phyloP scores from a whole-genome alignment of 2,113 vertebrate species.

The Bufo bufo region DNA sequence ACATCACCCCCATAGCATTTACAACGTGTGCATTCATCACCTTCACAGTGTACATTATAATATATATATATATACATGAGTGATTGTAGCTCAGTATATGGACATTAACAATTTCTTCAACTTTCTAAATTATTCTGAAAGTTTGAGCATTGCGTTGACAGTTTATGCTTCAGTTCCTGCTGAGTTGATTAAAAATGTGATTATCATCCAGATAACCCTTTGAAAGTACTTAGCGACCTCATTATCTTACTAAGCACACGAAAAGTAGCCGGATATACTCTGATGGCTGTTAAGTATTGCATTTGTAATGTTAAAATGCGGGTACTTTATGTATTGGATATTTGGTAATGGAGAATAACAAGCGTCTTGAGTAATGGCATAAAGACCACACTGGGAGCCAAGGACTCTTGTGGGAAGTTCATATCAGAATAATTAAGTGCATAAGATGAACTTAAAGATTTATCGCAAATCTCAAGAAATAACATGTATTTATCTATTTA shows the following conservation, averaged over 20 bases:
- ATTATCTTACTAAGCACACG: background rate
- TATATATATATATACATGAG: too few relatives aligned
- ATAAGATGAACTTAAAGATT: background rate
- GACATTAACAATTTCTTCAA: background rate
- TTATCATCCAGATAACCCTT: background rate
- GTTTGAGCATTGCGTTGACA: background rate
- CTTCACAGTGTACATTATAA: too few relatives aligned
- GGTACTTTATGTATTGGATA: background rate
- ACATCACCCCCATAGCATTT: too few relatives aligned
- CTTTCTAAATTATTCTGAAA: background rate
- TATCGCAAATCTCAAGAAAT: background rate
- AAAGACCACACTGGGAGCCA: background rate
- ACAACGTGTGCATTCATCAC: too few relatives aligned
- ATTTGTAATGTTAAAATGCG: background rate
- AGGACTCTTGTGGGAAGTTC: background rate
- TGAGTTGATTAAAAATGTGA: slow-evolving; percentile 21
- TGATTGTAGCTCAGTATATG: background rate
- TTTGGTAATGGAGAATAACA: background rate
- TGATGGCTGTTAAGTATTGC: background rate
- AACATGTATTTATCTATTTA: background rate
- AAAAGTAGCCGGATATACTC: background rate
- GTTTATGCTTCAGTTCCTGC: background rate
- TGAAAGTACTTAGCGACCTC: background rate
- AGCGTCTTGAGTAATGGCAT: background rate
- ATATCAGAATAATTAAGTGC: background rate